phyloP scores from a whole-genome alignment of 2,888 invertebrate genomes.

The Habroteleia sp. region DNA sequence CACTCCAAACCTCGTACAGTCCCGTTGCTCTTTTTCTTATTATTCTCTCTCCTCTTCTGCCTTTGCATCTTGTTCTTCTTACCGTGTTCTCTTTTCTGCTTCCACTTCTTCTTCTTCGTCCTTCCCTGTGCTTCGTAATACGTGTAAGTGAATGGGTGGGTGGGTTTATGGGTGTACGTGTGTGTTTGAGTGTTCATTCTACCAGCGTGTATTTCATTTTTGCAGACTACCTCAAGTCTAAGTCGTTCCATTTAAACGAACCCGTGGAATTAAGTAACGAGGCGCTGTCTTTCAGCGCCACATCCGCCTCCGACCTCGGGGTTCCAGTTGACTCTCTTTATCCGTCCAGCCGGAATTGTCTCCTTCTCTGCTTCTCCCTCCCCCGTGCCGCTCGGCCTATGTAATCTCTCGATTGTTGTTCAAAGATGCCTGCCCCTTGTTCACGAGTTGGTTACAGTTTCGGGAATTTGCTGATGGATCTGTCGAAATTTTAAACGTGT shows the following conservation, averaged over 20 bases:
- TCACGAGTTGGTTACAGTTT: conserved; percentile 43
- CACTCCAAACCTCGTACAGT: conserved; percentile 42
- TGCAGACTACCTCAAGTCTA: conserved; percentile 74
- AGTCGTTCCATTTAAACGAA: conserved; percentile 76
- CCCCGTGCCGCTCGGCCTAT: conserved; percentile 30
- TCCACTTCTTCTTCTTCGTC: conserved; percentile 8
- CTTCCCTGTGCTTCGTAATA: conserved; percentile 20
- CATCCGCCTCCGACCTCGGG: conserved; percentile 69
- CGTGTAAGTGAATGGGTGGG: conserved; percentile 61
- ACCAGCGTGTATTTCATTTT: conserved; percentile 72
- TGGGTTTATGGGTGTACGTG: conserved; percentile 50
- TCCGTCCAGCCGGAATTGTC: conserved; percentile 36
- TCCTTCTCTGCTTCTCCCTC: conserved; percentile 10
- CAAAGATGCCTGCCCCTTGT: conserved; percentile 39
- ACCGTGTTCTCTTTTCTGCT: conserved; percentile 12
- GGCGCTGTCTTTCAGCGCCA: conserved; percentile 74
- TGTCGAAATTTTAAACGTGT: conserved; percentile 13
- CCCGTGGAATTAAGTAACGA: conserved; percentile 76
- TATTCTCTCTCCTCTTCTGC: conserved; percentile 1
- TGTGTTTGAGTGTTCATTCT: conserved; percentile 56
- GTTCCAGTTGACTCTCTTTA: conserved; percentile 39
- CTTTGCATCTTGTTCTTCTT: conserved; percentile 5
- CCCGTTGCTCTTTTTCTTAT: conserved; percentile 50
- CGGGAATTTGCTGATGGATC: conserved; percentile 22
- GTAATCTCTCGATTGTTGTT: conserved; percentile 56